Evolutionary conservation across 2,113 vertebrate species (phyloP), one percentile per base, ranked within the genome.

Genomic region (Neolamprologus variostigma): DNA sequence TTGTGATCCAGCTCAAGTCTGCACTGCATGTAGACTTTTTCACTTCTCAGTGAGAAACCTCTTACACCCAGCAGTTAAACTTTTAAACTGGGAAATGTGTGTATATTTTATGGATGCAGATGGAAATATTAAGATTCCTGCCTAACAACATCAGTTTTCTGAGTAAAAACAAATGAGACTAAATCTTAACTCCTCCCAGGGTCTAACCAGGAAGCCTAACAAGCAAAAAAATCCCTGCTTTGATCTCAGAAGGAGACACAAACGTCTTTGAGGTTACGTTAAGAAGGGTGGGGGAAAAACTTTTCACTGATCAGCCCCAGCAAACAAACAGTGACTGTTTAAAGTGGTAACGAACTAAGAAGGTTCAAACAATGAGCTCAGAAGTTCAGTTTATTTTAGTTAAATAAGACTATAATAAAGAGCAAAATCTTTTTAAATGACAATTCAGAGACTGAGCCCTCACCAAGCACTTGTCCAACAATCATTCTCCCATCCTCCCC

Each of bases 401-500:
- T 17, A 76, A 28, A 76, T 31, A 47, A 31, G 5, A 47, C 0
- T 21, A 51, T 35, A 21, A 47, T 5, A 57, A 8, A 73, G 9
- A 33, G 4, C 3, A 35, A 31, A 12, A 37, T 55, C 9, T 0
- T 73, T 53, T 40, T 1, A 23, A 31, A 59, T 23, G 4, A 35
- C 2, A 57, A 42, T n/a, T 16, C 19, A 19, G 33, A 37, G 53
- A 31, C 12, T 8, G 7, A 59, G 3, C 14, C 33, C 97, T 97
- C 88, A 98, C 98, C 98, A 33, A 98, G 96, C 45, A 98, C 97
- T 96, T 98, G 98, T 73, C 98, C 98, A 3, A 97, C 97, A 63
- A 98, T 97, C 97, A 98, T 97, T 82, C 98, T 95, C 3, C 97
- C 97, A 66, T 98, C 97, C 87, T 98, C 98, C 13, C 97, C 96